A percentile compares a stretch with the other conserved stretches of the same genome.
Conservation (phyloP, 30 jellyfish, hydroid and myxozoan species). For the Cassiopea andromeda region DNA sequence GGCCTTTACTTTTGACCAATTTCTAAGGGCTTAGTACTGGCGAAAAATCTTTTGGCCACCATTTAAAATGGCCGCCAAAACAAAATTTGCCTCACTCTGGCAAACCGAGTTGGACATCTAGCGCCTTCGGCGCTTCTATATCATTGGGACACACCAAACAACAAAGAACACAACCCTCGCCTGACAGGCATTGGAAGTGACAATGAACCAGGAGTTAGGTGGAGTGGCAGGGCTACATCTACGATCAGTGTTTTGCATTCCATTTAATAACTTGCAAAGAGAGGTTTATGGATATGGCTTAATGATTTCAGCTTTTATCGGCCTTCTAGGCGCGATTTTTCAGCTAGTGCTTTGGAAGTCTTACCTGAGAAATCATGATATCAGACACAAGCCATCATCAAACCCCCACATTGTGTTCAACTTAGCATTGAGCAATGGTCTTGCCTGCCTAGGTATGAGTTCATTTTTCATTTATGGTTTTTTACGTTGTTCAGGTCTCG, state of each 20-base stretch:
- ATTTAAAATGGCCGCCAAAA: too few species aligned
- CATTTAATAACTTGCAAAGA: slow-evolving; percentile 12
- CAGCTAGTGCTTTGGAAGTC: slow-evolving; percentile 71
- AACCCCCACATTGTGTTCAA: slow-evolving; percentile 70
- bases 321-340: slow-evolving; percentile 54
- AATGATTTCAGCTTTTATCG: slow-evolving; percentile 22
- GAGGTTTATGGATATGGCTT: slow-evolving; percentile 23
- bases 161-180: too few species aligned
- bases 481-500: not conserved
- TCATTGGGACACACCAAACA: too few species aligned
- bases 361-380: slow-evolving; percentile 36
- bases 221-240: slow-evolving; percentile 32
- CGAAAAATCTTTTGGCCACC: too few species aligned
- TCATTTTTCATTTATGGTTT: not conserved
- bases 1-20: too few species aligned
- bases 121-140: too few species aligned
- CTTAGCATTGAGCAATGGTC: slow-evolving; percentile 52
- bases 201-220: not conserved
- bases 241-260: slow-evolving; percentile 39
- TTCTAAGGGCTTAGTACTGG: too few species aligned
- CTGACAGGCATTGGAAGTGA: too few species aligned
- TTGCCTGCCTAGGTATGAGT: slow-evolving; percentile 48
- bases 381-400: slow-evolving; percentile 77
- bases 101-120: too few species aligned
- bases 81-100: too few species aligned